A percentile compares a stretch with the other conserved stretches of the same genome.
phyloP scores from a whole-genome alignment of 2,113 vertebrate species.

The Isichthys henryi region DNA sequence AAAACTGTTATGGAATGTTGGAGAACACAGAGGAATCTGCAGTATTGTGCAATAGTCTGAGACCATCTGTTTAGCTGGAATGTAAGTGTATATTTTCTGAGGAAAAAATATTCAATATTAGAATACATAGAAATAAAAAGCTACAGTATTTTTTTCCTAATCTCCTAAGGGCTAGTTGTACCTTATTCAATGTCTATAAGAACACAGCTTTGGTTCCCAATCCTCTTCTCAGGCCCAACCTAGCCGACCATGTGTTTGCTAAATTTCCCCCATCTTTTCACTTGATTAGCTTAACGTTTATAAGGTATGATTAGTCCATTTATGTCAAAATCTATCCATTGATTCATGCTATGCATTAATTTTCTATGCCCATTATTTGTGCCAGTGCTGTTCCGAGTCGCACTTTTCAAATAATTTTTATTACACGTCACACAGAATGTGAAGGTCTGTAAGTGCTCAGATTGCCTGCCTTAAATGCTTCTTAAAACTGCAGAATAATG shows the following conservation, averaged over 20 bases:
- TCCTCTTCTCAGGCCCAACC: background rate
- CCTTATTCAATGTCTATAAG: background rate
- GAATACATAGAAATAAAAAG: background rate
- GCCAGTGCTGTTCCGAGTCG: background rate
- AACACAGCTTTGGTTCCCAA: background rate
- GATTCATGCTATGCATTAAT: background rate
- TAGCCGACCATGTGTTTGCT: no score
- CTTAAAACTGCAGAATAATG: background rate
- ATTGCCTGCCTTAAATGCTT: background rate
- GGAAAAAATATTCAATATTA: background rate
- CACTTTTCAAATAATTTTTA: background rate
- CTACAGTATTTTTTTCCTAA: background rate
- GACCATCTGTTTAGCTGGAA: background rate
- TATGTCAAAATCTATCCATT: background rate
- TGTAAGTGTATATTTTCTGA: background rate
- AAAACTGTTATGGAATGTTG: background rate
- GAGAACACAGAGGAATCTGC: background rate
- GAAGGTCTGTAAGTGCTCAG: background rate
- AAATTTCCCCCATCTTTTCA: no score
- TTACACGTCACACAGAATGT: background rate
- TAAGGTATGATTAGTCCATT: background rate
- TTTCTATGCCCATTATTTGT: background rate
- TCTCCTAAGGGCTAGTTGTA: background rate
- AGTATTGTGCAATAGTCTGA: background rate
- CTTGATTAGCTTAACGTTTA: no score